Evolutionary conservation across 2,888 invertebrate species (phyloP), one percentile per base, ranked within the genome.

Genomic region (Barypeithes pellucidus): DNA sequence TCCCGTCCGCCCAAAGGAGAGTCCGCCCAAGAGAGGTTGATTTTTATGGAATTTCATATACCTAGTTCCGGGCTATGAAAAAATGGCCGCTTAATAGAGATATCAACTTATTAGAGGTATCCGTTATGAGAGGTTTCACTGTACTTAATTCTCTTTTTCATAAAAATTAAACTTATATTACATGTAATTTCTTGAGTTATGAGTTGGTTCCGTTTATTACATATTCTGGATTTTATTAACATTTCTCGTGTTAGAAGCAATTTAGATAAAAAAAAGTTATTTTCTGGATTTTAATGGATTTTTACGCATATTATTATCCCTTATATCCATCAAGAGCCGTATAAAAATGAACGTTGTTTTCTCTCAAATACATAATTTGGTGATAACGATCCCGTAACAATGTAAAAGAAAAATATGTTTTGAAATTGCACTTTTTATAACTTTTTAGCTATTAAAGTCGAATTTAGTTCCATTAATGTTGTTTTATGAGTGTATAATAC

Each of bases 181-280:
- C 45, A 47, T 18, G 18, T 20, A 47, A 47, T 47, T 47, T 22
- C 20, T n/a, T 22, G 3, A 47, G 47, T 47, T 47, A 22, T 11
- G 47, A 18, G 12, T 4, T 7, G 18, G 22, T 47, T 47, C 47
- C n/a, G 18, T 59, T 20, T 18, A 14, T 39, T 22, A 14, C 39
- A 39, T 65, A 20, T 45, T 33, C 20, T n/a, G n/a, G 54, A 33
- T 54, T 67, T 65, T 67, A 67, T 67, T 67, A 67, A 57, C 67
- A 47, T 47, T 59, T 67, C n/a, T 60, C 67, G 67, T 67, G 67
- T 36, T 24, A 7, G 16, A 47, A 29, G 60, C 54, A 45, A 67
- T 59, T 67, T 60, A 59, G 43, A 14, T 45, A 16, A 36, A 43
- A 41, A 41, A 45, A 33, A 43, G 39, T 16, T 67, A 57, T 67